Evolutionary conservation across 1,140 invertebrate genomes (phyloP), one percentile per base, ranked within the genome.

Genomic region (Lepidurus apus): DNA sequence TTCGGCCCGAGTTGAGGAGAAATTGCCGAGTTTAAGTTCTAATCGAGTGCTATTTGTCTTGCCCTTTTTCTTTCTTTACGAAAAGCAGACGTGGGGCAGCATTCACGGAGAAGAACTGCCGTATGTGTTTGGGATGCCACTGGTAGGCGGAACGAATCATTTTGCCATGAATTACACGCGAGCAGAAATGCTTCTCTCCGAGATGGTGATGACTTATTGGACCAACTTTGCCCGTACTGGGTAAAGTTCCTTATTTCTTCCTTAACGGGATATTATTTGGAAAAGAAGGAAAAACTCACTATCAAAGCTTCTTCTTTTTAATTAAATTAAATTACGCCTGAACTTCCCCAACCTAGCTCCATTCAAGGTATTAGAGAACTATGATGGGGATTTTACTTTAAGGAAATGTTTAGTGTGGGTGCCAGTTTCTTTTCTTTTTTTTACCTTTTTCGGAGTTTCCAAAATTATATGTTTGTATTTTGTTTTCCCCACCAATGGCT

Each of bases 51-150:
- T 1, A 42, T 75, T 43, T 75, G 17, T 75, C 21, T 24, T 4
- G 7, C 13, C 10, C 5, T 21, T 43, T 6, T 43, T 75, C 24
- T 24, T 43, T 75, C 24, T 24, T 26, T 75, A 42, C 10, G 17
- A 43, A 9, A 7, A 79, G 17, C 86, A 93, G 90, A 86, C 91
- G 24, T 83, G 93, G 45, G 93, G 93, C 0, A 93, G 92, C 80
- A 89, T 96, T 8, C 90, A 93, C 81, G 96, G 96, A 0, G 95
- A 98, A 84, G 96, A 98, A 83, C 83, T 98, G 82, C 90, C 95
- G 0, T 98, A 96, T 83, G 88, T 97, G 43, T 92, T 98, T 79
- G 96, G 96, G 5, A 92, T 94, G 10, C 96, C 96, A 9, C 84
- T 98, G 10, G 82, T 91, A 73, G 89, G 89, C 7, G 88, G 89